These are phyloP conservation scores for Tetramorium bicarinatum DNA, from an alignment of 2,888 invertebrate genomes.

Conservation along the genomic window DNA sequence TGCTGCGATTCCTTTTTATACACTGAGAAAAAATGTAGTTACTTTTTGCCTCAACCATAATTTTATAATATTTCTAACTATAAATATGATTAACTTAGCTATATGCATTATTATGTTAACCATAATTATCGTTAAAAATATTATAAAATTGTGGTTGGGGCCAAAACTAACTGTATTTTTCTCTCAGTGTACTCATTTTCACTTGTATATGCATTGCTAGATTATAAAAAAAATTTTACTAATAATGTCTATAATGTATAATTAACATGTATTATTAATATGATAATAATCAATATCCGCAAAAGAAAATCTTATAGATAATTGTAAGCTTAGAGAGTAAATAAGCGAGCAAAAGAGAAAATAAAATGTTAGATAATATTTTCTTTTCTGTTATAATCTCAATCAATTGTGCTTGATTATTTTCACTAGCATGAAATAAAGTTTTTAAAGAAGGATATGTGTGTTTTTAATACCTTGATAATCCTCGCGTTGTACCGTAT, in stretches of 20 bases:
- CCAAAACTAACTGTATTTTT: no score
- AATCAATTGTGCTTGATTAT: neutral
- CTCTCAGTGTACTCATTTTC: neutral
- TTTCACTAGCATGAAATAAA: neutral
- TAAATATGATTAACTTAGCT: no score
- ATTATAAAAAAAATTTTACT: conserved; percentile 26
- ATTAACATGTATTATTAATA: neutral
- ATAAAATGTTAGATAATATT: neutral
- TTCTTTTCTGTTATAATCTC: neutral
- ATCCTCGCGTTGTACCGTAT: neutral
- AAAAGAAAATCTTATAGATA: no score
- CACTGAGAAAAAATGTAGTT: no score
- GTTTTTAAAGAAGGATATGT: neutral
- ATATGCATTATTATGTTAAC: no score
- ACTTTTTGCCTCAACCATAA: no score
- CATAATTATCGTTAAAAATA: no score
- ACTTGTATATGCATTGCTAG: neutral
- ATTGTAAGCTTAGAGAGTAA: neutral
- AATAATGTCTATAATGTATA: neutral
- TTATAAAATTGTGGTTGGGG: no score
- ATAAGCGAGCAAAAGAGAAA: neutral
- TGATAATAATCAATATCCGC: neutral
- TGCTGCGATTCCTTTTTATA: neutral
- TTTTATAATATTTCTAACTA: no score
- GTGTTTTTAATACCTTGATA: neutral